These are phyloP conservation scores for Wiebesia pumilae DNA, from an alignment of 1,140 invertebrate genomes.

Conservation along the genomic window DNA sequence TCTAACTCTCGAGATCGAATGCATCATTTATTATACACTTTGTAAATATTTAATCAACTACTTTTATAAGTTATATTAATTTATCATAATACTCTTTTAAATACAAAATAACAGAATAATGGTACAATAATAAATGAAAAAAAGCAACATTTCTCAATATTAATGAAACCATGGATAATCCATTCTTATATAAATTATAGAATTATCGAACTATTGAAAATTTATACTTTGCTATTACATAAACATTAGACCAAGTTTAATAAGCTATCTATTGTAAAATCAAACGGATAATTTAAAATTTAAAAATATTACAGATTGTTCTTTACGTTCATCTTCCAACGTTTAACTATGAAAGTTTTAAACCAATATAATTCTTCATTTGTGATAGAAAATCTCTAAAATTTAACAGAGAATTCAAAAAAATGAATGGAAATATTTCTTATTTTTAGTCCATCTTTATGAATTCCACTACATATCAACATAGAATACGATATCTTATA, in stretches of 20 bases:
- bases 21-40: background rate
- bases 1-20: background rate
- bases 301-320: background rate
- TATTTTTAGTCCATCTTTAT: too few relatives aligned
- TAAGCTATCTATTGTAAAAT: too few relatives aligned
- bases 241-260: too few relatives aligned
- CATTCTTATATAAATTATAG: background rate
- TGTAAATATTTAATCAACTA: constrained; percentile 21
- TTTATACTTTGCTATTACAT: background rate
- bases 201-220: background rate
- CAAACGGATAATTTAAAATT: too few relatives aligned
- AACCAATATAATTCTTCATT: background rate
- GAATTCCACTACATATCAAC: too few relatives aligned
- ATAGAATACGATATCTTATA: too few relatives aligned
- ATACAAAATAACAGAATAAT: constrained; percentile 10
- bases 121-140: background rate
- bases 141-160: background rate
- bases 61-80: background rate
- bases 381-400: background rate
- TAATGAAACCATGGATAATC: background rate
- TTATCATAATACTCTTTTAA: background rate
- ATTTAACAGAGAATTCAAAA: too few relatives aligned
- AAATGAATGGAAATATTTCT: too few relatives aligned
- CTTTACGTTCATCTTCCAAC: background rate
- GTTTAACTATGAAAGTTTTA: background rate